Conservation (phyloP, 2,113 vertebrate genomes). For the Procavia capensis region DNA sequence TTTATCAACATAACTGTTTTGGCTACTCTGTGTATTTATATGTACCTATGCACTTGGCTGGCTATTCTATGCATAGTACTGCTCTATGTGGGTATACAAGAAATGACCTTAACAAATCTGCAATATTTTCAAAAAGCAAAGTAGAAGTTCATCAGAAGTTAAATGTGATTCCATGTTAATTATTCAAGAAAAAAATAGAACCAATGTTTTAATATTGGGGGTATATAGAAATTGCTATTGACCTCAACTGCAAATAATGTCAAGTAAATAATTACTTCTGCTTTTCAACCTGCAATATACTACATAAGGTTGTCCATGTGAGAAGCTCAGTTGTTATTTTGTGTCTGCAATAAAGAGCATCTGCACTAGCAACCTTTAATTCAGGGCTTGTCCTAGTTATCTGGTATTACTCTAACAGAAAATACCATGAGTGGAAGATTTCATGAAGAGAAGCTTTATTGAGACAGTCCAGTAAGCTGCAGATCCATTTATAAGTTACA, state of each 20-base stretch:
- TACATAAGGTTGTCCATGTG: background rate
- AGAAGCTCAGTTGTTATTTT: background rate
- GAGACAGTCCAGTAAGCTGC: no score
- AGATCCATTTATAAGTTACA: no score
- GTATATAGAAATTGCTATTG: constrained; percentile 10
- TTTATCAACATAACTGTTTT: constrained; percentile 34
- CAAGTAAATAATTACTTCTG: background rate
- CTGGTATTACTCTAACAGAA: no score
- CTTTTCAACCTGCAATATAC: background rate
- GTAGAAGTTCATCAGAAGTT: background rate
- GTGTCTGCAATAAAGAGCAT: background rate
- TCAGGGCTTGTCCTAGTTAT: no score
- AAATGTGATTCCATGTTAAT: background rate
- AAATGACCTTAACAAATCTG: background rate
- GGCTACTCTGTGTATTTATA: background rate
- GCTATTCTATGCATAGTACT: background rate
- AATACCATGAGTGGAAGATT: no score
- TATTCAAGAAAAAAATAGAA: constrained; percentile 52
- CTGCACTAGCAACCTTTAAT: background rate
- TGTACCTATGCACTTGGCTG: background rate
- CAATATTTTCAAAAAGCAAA: background rate
- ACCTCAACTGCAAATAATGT: constrained; percentile 32
- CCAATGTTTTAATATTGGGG: constrained; percentile 44
- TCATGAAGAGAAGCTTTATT: no score
- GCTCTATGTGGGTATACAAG: background rate